phyloP scores from a whole-genome alignment of 1,140 invertebrate genomes.

The Lerema accius region DNA sequence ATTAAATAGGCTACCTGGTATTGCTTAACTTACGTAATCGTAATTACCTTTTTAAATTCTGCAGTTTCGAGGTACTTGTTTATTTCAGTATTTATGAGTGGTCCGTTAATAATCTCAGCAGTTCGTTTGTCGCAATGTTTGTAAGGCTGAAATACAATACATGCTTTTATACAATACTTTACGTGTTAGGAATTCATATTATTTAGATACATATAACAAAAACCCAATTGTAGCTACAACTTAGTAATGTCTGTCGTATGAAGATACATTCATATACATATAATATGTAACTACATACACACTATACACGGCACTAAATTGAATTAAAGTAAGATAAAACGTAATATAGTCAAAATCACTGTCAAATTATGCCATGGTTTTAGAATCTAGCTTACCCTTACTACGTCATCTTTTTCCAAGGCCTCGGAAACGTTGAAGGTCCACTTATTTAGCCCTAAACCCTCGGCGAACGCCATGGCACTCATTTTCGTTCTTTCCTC shows the following conservation, averaged over 20 bases:
- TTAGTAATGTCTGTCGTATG: no score
- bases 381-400: slow-evolving; percentile 7
- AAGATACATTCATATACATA: no score
- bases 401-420: slow-evolving; percentile 5
- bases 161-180: not conserved
- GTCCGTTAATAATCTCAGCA: slow-evolving; percentile 20
- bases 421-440: slow-evolving; percentile 10
- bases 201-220: no score
- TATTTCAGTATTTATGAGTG: slow-evolving; percentile 22
- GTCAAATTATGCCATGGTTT: no score
- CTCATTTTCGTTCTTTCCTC: slow-evolving; percentile 4
- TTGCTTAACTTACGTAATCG: no score
- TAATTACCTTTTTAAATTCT: slow-evolving; percentile 34
- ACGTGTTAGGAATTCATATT: no score
- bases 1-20: no score
- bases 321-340: no score
- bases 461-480: not conserved
- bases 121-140: slow-evolving; percentile 37
- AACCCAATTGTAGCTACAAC: no score
- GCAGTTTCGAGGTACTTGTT: slow-evolving; percentile 25
- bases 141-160: slow-evolving; percentile 32
- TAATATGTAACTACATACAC: no score
- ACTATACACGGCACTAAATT: no score
- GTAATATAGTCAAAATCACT: no score
- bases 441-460: not conserved